Evolutionary conservation across 2,797 vertebrate species (phyloP), one percentile per base, ranked within the genome.

Genomic region (Vipera ursinii): DNA sequence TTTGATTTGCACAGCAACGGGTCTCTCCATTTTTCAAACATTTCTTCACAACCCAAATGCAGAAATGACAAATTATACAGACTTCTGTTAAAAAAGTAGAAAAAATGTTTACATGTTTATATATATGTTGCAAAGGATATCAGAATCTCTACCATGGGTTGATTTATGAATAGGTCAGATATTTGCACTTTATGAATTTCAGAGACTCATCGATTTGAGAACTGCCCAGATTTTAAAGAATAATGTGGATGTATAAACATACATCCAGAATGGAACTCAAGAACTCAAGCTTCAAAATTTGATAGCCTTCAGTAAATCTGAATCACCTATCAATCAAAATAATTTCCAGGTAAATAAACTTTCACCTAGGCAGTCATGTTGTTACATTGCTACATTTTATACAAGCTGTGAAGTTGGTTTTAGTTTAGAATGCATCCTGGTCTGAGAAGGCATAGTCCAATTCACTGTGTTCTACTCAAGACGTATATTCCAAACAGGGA

Each of bases 1-100:
- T 95, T 95, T 93, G 93, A 24, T 0, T 55, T 28, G 0, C 69
- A 17, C 89, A 93, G 92, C 92, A 92, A 90, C 92, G 88, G 87
- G 89, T 90, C 94, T 93, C 38, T 78, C 32, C 69, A 86, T 51
- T 94, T 44, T 0, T 89, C 89, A 91, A 78, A 95, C 0, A 0
- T 61, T 51, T 48, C 48, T 0, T 44, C 24, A 32, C 44, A 93
- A 56, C 82, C 92, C 86, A 92, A 89, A 91, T 91, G 95, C 63
- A 86, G 51, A 65, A 0, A 88, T 88, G 10, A 90, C 53, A 90
- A 92, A 91, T 60, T 26, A 0, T 0, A 48, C 69, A 78, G 17
- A 13, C 0, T 20, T 56, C 53, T 63, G 56, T 82, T 88, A 28
- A 82, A 92, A 28, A 94, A 59, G 22, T 65, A 91, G 56, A 20